A percentile compares a stretch with the other conserved stretches of the same genome.
These are phyloP conservation scores for Geotrypetes seraphini DNA, from an alignment of 2,797 vertebrate species.

Conservation along the genomic window DNA sequence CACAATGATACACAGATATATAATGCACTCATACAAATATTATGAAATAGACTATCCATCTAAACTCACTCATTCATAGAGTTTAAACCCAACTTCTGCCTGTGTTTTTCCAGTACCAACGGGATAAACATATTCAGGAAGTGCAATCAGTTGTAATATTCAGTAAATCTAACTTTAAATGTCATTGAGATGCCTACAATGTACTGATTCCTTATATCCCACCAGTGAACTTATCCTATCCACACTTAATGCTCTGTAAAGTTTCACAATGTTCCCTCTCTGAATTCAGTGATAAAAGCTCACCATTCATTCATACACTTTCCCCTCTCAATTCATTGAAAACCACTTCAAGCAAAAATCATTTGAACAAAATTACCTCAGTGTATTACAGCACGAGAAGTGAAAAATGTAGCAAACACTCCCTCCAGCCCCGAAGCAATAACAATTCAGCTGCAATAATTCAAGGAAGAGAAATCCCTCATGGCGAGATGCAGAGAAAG, in stretches of 20 bases:
- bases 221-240: background rate
- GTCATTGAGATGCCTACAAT: background rate
- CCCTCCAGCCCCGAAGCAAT: constrained; percentile 43
- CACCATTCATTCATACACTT: constrained; percentile 12
- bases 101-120: too few relatives aligned
- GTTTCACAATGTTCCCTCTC: background rate
- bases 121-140: background rate
- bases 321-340: constrained; percentile 36
- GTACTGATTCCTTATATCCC: background rate
- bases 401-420: constrained; percentile 42
- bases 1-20: too few relatives aligned
- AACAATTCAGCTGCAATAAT: constrained; percentile 44
- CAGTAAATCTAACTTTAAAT: constrained; percentile 16
- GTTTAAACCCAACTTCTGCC: too few relatives aligned
- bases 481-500: constrained; percentile 35
- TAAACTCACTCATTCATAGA: too few relatives aligned
- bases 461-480: constrained; percentile 43
- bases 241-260: constrained; percentile 9
- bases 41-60: too few relatives aligned
- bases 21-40: too few relatives aligned
- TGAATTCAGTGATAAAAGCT: background rate
- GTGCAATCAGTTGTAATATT: constrained; percentile 6
- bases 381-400: constrained; percentile 16
- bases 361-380: constrained; percentile 49
- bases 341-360: constrained; percentile 51